Conservation (phyloP, 2,888 invertebrate genomes). For the Zelleria hepariella region DNA sequence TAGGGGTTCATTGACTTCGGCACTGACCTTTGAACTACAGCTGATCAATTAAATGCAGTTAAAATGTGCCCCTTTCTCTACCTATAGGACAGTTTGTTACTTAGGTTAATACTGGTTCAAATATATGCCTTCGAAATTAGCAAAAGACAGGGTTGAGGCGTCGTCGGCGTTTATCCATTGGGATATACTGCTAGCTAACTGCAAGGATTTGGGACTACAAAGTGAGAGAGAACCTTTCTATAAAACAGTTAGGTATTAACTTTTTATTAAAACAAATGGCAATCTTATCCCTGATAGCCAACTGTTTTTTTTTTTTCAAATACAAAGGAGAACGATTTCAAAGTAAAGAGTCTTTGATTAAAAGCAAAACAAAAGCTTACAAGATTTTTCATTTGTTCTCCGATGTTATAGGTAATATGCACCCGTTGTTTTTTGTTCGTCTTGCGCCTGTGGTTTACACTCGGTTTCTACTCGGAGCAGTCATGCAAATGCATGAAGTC, state of each 20-base stretch:
- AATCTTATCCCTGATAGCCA: too few relatives aligned
- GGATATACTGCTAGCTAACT: too few relatives aligned
- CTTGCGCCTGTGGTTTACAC: neutral
- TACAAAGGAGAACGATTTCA: neutral
- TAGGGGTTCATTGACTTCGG: slow-evolving; percentile 62
- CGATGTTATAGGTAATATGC: neutral
- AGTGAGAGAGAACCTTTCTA: too few relatives aligned
- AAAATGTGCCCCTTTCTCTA: neutral
- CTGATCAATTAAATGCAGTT: slow-evolving; percentile 35
- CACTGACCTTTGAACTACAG: slow-evolving; percentile 67
- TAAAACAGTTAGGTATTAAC: too few relatives aligned
- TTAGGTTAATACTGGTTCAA: too few relatives aligned
- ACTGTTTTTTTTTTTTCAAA: neutral
- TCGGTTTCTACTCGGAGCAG: neutral
- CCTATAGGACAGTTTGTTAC: too few relatives aligned
- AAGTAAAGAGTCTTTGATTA: neutral
- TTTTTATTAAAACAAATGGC: too few relatives aligned
- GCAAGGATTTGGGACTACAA: too few relatives aligned
- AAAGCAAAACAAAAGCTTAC: neutral
- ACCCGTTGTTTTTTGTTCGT: neutral
- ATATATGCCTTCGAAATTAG: too few relatives aligned
- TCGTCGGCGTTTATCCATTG: too few relatives aligned
- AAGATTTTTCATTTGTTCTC: neutral
- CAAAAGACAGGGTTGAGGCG: too few relatives aligned
- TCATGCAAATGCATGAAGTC: too few relatives aligned